phyloP scores from a whole-genome alignment of 2,888 invertebrate genomes.

The Anodontia alba region DNA sequence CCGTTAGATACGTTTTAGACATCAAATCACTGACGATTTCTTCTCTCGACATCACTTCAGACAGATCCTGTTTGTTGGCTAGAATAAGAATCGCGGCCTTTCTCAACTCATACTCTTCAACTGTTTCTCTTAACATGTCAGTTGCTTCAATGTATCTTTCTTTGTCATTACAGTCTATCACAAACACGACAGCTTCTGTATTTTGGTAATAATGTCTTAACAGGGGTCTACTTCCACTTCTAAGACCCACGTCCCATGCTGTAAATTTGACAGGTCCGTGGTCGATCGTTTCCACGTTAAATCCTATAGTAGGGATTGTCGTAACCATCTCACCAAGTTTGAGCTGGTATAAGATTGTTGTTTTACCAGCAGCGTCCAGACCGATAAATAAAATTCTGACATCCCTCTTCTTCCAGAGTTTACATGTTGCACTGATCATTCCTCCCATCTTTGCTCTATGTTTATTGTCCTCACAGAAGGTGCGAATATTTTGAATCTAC shows the following conservation, averaged over 20 bases:
- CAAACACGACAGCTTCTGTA: conserved; percentile 62
- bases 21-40: conserved; percentile 55
- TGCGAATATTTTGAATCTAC: no score
- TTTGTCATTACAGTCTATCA: conserved; percentile 67
- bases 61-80: conserved; percentile 71
- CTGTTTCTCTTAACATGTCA: conserved; percentile 30
- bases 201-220: conserved; percentile 58
- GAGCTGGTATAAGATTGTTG: conserved; percentile 60
- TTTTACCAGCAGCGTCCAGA: conserved; percentile 70
- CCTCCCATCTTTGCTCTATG: neutral
- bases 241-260: conserved; percentile 66
- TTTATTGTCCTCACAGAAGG: no score
- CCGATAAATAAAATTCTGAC: conserved; percentile 50
- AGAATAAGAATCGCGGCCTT: conserved; percentile 55
- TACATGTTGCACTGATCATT: neutral
- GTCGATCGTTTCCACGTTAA: conserved; percentile 63
- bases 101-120: conserved; percentile 49
- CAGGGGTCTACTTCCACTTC: conserved; percentile 59
- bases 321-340: conserved; percentile 66
- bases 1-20: neutral
- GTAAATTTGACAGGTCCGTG: conserved; percentile 45
- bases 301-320: conserved; percentile 70
- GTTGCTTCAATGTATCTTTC: conserved; percentile 56
- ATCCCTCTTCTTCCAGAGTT: conserved; percentile 1
- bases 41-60: conserved; percentile 41